Percentiles rank a stretch among this genome's conserved stretches.
Evolutionary conservation across 2,888 invertebrate genomes (phyloP).

Genomic region (Atrina japonica): DNA sequence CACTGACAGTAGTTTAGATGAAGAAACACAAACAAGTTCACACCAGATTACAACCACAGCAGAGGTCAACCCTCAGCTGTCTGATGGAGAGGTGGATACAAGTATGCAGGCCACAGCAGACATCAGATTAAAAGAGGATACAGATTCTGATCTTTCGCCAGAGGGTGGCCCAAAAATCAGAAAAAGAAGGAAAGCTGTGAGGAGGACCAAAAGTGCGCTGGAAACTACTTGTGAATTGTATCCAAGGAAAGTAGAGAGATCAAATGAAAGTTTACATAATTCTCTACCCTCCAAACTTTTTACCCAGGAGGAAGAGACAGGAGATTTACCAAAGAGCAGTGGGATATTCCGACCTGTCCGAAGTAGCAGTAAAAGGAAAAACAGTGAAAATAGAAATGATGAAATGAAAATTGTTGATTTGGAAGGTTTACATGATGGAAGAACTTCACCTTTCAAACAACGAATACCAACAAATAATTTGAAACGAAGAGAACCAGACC

Average conservation of each 20-base stretch:
- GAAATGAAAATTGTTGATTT: constrained; percentile 21
- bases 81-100: constrained; percentile 53
- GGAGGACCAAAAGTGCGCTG: constrained; percentile 72
- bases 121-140: constrained; percentile 45
- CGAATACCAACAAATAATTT: constrained; percentile 5
- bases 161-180: constrained; percentile 54
- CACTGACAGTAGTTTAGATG: constrained; percentile 4
- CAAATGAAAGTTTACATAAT: constrained; percentile 9
- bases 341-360: neutral
- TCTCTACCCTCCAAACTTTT: constrained; percentile 21
- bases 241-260: neutral
- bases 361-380: neutral
- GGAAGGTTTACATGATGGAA: constrained; percentile 26
- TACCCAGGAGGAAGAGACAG: constrained; percentile 10
- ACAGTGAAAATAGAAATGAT: neutral
- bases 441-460: constrained; percentile 24
- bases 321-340: neutral
- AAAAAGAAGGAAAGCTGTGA: constrained; percentile 65
- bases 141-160: constrained; percentile 70
- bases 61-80: constrained; percentile 44
- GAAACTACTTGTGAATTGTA: constrained; percentile 45
- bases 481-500: constrained; percentile 5
- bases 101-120: constrained; percentile 35
- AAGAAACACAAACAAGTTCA: neutral
- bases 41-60: constrained; percentile 71